A percentile compares a stretch with the other conserved stretches of the same genome.
Conservation (phyloP, 2,797 vertebrate species). For the Micromesistius poutassou region DNA sequence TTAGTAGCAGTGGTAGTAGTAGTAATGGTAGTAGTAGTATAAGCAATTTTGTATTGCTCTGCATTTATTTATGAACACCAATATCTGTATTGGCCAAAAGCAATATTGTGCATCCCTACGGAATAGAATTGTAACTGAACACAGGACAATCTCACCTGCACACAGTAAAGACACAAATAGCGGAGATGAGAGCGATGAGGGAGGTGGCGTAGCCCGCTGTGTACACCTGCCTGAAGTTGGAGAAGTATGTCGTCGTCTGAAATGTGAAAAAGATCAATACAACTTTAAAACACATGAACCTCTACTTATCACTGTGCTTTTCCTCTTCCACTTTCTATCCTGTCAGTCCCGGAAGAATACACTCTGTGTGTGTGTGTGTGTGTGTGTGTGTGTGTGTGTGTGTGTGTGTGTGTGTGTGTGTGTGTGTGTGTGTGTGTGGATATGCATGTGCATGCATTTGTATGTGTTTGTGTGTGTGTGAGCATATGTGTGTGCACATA, state of each 20-base stretch:
- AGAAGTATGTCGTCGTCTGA: slow-evolving; percentile 82
- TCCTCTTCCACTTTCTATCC: not conserved
- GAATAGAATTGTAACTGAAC: not conserved
- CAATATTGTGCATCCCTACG: no score
- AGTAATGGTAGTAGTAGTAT: no score
- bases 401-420: not conserved
- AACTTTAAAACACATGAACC: not conserved
- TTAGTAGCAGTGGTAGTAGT: no score
- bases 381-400: not conserved
- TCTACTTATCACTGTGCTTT: not conserved
- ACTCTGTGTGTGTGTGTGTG: not conserved
- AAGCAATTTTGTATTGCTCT: no score
- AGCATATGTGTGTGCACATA: not conserved
- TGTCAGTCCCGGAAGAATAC: not conserved
- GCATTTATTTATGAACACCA: no score
- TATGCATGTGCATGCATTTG: not conserved
- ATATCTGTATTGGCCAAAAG: no score
- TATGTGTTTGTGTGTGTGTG: not conserved
- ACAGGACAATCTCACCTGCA: slow-evolving; percentile 65
- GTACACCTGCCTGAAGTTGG: slow-evolving; percentile 77
- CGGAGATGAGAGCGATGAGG: slow-evolving; percentile 71
- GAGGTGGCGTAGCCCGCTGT: slow-evolving; percentile 76
- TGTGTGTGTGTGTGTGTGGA: not conserved
- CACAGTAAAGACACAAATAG: slow-evolving; percentile 72
- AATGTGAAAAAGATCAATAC: slow-evolving; percentile 12